These are phyloP conservation scores for Phoxinus dragarum DNA, from an alignment of 2,797 vertebrate genomes.

Conservation along the genomic window DNA sequence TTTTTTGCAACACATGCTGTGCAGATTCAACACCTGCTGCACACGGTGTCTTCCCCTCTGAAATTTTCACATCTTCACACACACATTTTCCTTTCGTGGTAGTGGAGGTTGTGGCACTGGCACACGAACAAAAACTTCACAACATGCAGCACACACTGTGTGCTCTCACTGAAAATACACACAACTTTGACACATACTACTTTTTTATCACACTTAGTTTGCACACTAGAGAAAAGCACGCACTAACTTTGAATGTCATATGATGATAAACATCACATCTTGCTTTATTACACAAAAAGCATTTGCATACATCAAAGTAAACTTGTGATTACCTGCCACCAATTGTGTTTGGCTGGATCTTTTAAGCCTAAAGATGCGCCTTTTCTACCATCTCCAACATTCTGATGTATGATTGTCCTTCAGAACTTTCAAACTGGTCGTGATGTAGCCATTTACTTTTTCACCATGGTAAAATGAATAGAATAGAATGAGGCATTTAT, in stretches of 20 bases:
- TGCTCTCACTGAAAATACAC: background rate
- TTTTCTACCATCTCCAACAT: background rate
- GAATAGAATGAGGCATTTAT: too few relatives aligned
- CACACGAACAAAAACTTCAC: background rate
- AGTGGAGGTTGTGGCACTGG: background rate
- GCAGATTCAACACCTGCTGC: constrained; percentile 9
- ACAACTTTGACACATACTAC: background rate
- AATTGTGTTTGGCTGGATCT: background rate
- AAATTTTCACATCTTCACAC: constrained; percentile 8
- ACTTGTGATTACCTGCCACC: background rate
- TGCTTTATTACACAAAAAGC: background rate
- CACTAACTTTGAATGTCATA: background rate
- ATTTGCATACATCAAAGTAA: background rate
- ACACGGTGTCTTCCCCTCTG: background rate
- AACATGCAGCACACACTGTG: background rate
- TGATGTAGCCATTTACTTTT: background rate
- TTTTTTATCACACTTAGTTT: background rate
- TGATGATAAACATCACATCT: background rate
- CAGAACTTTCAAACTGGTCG: background rate
- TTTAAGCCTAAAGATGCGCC: background rate
- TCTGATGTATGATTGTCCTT: background rate
- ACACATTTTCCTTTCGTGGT: background rate
- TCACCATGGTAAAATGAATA: background rate
- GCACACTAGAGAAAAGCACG: background rate
- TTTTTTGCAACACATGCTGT: background rate